These are phyloP conservation scores for Myopa tessellatipennis DNA, from an alignment of 2,888 invertebrate genomes.

Conservation along the genomic window DNA sequence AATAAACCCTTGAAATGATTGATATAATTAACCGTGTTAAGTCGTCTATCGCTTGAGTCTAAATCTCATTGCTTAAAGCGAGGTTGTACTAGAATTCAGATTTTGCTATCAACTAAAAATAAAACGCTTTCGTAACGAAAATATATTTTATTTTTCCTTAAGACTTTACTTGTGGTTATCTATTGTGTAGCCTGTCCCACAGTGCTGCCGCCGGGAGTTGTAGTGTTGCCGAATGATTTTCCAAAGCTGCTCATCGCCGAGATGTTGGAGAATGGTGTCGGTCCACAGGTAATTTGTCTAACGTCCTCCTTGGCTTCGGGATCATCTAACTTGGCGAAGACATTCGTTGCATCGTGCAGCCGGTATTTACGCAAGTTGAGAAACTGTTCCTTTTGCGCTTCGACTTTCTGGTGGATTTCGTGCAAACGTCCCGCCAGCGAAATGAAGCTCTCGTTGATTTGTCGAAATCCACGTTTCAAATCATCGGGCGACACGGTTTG, in stretches of 20 bases:
- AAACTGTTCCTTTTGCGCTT: conserved; percentile 86
- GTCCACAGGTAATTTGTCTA: conserved; percentile 71
- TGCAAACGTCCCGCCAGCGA: conserved; percentile 89
- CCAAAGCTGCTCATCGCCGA: conserved; percentile 61
- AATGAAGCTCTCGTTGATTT: conserved; percentile 87
- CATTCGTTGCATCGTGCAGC: conserved; percentile 77
- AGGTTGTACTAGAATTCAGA: too few species aligned
- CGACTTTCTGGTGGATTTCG: conserved; percentile 80
- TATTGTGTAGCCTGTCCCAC: conserved; percentile 23
- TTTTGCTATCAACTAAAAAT: too few species aligned
- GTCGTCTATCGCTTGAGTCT: too few species aligned
- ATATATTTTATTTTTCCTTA: background rate
- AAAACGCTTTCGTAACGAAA: too few species aligned
- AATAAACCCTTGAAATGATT: background rate
- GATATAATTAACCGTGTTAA: too few species aligned
- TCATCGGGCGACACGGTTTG: conserved; percentile 79
- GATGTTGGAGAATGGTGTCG: conserved; percentile 73
- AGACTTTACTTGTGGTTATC: background rate
- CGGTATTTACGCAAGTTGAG: conserved; percentile 83
- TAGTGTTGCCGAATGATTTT: conserved; percentile 54
- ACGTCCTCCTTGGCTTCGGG: conserved; percentile 61
- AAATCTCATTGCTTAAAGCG: background rate
- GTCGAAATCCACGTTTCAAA: conserved; percentile 80
- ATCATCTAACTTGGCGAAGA: conserved; percentile 73
- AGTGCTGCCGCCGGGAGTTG: conserved; percentile 36